These are phyloP conservation scores for Dendrolimus punctatus DNA, from an alignment of 1,140 invertebrate species.

Conservation along the genomic window DNA sequence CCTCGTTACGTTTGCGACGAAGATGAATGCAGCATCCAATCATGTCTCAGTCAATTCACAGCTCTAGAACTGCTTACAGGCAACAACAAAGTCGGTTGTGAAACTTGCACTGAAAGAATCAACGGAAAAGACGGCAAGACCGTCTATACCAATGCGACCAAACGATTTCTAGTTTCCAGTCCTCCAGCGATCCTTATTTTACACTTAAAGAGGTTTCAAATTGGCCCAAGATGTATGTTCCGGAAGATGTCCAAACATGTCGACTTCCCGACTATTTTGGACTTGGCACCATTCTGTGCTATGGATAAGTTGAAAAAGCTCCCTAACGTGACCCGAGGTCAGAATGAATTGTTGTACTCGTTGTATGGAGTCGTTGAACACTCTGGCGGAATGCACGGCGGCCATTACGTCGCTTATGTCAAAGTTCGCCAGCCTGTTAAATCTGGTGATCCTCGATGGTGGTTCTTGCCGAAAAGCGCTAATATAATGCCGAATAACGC, in stretches of 20 bases:
- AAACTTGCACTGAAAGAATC: conserved; percentile 86
- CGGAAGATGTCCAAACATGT: conserved; percentile 90
- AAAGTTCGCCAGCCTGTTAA: conserved; percentile 78
- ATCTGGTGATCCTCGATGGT: conserved; percentile 76
- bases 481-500: conserved; percentile 60
- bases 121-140: conserved; percentile 80
- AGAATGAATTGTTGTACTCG: conserved; percentile 86
- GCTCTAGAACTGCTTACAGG: conserved; percentile 89
- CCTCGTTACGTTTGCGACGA: conserved; percentile 80
- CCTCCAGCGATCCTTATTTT: conserved; percentile 95
- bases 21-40: conserved; percentile 87
- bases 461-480: conserved; percentile 77
- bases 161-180: conserved; percentile 91
- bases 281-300: conserved; percentile 93
- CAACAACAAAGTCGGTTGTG: conserved; percentile 94
- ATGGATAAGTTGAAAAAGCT: conserved; percentile 79
- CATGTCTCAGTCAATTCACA: conserved; percentile 94
- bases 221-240: conserved; percentile 72
- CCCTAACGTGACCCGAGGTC: conserved; percentile 75
- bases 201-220: conserved; percentile 93
- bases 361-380: conserved; percentile 97
- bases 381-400: conserved; percentile 89
- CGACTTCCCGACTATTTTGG: conserved; percentile 88
- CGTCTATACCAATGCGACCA: conserved; percentile 91
- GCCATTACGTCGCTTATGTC: conserved; percentile 97